phyloP scores from a whole-genome alignment of 35 echinoderm and acorn worm species.

The Ptychodera flava region DNA sequence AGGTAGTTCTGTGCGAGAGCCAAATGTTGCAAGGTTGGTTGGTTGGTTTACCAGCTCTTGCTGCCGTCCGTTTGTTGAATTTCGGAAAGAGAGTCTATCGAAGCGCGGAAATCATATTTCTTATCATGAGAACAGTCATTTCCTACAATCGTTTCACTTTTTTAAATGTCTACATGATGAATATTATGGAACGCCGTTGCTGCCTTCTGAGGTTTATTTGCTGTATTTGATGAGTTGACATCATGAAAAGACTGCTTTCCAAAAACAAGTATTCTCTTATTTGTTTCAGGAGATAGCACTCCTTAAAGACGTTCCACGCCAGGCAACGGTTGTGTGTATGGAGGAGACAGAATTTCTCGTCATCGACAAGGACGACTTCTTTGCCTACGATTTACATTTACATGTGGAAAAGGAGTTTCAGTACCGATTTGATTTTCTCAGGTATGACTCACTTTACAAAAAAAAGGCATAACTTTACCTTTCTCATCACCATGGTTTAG shows the following conservation, averaged over 20 bases:
- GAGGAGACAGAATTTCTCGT: conserved; percentile 83
- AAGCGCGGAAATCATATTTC: background rate
- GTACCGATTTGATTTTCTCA: conserved; percentile 75
- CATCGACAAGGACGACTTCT: conserved; percentile 88
- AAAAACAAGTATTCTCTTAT: background rate
- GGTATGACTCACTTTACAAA: no score
- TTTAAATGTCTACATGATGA: no score
- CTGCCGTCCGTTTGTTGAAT: background rate
- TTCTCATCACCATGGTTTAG: no score
- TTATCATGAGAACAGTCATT: background rate
- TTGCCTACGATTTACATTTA: conserved; percentile 64
- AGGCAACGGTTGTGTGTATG: conserved; percentile 77
- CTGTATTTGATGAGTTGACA: no score
- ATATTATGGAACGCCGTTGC: no score
- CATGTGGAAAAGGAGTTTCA: conserved; percentile 85
- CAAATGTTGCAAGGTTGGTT: no score
- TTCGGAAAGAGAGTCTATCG: no score
- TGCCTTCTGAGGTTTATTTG: no score
- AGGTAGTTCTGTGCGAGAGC: no score
- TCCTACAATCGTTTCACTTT: no score
- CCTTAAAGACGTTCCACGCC: conserved; percentile 59
- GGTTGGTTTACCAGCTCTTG: background rate
- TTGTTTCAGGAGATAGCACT: conserved; percentile 76
- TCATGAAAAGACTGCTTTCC: no score
- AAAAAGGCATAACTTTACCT: no score